Evolutionary conservation across 2,113 vertebrate genomes (phyloP).

Genomic region (Mormyrus lacerda): DNA sequence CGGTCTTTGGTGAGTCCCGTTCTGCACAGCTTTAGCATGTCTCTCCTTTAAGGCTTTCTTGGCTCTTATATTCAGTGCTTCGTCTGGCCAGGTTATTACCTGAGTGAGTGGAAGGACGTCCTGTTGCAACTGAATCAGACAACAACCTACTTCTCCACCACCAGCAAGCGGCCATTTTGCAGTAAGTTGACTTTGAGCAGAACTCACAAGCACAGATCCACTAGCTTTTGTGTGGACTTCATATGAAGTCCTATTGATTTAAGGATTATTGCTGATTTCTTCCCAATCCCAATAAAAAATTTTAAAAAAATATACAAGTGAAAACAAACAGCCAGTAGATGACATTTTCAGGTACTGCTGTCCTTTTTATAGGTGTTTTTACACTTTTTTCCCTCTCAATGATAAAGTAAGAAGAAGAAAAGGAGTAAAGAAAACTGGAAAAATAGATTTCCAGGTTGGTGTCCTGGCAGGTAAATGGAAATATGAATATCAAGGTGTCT

Average conservation of each 20-base stretch:
- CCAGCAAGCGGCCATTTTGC: conserved; percentile 45
- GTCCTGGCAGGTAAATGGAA: not conserved
- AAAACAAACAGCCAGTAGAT: not conserved
- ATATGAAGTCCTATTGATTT: not conserved
- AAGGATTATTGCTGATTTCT: not conserved
- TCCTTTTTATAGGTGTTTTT: not conserved
- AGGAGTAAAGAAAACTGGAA: not conserved
- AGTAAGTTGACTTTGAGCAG: conserved; percentile 45
- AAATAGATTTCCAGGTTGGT: not conserved
- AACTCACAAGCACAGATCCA: not conserved
- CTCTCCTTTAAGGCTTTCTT: not conserved
- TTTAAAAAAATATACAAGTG: not conserved
- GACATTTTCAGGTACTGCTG: not conserved
- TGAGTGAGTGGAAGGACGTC: conserved; percentile 43
- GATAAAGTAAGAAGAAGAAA: not conserved
- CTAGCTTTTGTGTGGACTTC: not conserved
- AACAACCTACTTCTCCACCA: conserved; percentile 53
- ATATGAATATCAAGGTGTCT: not conserved
- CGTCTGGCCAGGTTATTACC: conserved; percentile 48
- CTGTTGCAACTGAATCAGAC: conserved; percentile 34
- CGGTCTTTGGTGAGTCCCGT: conserved; percentile 68
- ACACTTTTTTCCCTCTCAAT: not conserved
- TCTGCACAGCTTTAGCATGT: not conserved
- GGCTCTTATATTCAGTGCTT: not conserved
- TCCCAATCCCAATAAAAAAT: not conserved